Conservation (phyloP, 2,888 invertebrate species). For the Scaptomyza polygonia region DNA sequence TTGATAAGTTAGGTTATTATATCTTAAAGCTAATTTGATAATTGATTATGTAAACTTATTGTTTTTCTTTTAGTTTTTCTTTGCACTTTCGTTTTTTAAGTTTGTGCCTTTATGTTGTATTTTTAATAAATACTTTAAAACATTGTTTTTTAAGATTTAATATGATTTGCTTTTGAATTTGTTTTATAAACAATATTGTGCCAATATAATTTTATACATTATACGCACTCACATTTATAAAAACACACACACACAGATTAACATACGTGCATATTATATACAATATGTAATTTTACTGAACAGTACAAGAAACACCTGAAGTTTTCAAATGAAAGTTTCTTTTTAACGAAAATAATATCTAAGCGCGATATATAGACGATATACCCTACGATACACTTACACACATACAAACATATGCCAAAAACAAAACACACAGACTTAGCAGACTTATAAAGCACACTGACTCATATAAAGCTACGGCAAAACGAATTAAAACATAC, state of each 20-base stretch:
- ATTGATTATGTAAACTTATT: constrained; percentile 39
- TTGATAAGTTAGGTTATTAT: constrained; percentile 34
- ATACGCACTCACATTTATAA: constrained; percentile 28
- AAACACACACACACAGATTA: constrained; percentile 7
- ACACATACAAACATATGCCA: constrained; percentile 8
- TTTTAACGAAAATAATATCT: constrained; percentile 69
- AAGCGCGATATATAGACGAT: constrained; percentile 62
- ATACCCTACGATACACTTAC: constrained; percentile 47
- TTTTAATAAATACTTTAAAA: constrained; percentile 65
- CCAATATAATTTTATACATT: constrained; percentile 15
- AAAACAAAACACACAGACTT: constrained; percentile 44
- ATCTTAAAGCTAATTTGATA: constrained; percentile 33
- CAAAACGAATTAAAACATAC: constrained; percentile 8
- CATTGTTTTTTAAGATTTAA: constrained; percentile 39
- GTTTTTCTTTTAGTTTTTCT: constrained; percentile 27
- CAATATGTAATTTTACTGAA: constrained; percentile 75
- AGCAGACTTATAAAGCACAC: constrained; percentile 66
- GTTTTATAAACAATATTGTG: constrained; percentile 17
- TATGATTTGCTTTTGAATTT: constrained; percentile 23
- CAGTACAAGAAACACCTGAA: constrained; percentile 84
- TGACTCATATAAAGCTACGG: constrained; percentile 24
- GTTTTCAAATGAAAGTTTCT: constrained; percentile 84
- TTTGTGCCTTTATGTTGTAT: constrained; percentile 59
- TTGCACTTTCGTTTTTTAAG: constrained; percentile 23
- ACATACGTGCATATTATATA: constrained; percentile 25